These are phyloP conservation scores for Toxostoma redivivum DNA, from an alignment of 2,113 vertebrate genomes.

Conservation along the genomic window DNA sequence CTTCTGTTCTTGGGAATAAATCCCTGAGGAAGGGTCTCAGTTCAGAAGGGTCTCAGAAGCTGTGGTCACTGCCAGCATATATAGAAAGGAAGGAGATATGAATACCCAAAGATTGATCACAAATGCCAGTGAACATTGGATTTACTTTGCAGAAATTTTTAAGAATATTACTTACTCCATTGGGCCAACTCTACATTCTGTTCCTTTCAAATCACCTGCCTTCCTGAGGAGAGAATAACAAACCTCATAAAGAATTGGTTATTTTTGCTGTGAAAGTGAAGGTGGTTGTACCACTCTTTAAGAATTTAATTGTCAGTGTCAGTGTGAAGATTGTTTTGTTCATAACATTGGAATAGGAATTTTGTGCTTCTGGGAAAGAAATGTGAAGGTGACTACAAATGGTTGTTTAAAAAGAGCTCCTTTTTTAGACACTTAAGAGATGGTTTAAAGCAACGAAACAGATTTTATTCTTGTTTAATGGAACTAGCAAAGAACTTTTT, in stretches of 20 bases:
- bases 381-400: conserved; percentile 25
- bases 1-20: background rate
- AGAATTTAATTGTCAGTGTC: background rate
- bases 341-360: conserved; percentile 7
- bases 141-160: background rate
- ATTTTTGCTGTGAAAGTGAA: background rate
- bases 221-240: background rate
- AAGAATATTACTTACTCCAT: background rate
- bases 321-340: background rate
- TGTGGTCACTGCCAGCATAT: background rate
- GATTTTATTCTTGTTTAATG: conserved; percentile 32
- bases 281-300: background rate
- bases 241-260: background rate
- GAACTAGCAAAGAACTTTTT: background rate
- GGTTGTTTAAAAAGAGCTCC: conserved; percentile 42
- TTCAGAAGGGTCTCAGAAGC: background rate
- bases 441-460: conserved; percentile 21
- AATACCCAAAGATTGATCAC: background rate
- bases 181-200: background rate
- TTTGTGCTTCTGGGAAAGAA: conserved; percentile 18
- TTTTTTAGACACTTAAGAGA: conserved; percentile 26
- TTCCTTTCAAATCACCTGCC: background rate
- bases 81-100: background rate
- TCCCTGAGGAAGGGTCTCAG: background rate
- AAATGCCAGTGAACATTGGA: background rate